Conservation (phyloP, 2,888 invertebrate genomes). For the Oscheius sp. region DNA sequence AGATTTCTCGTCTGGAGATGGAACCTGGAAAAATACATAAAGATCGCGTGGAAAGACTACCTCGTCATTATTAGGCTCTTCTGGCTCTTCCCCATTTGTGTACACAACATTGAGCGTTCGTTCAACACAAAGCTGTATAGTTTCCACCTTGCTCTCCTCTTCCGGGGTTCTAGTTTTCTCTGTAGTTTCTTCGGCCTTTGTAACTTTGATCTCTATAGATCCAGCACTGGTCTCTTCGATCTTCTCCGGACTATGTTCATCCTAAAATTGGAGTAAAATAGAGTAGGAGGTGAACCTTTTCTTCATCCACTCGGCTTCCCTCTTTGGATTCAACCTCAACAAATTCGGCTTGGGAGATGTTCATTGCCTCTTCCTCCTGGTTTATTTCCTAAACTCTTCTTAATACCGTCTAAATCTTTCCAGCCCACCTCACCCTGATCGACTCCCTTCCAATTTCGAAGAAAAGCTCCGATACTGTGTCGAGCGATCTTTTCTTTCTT, state of each 20-base stretch:
- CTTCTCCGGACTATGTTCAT: background rate
- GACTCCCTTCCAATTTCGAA: background rate
- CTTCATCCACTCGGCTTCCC: background rate
- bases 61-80: no score
- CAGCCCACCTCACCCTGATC: background rate
- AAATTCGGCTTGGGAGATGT: background rate
- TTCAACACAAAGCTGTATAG: background rate
- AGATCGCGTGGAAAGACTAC: no score
- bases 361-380: slow-evolving; percentile 3
- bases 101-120: background rate
- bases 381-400: background rate
- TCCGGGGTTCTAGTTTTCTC: background rate
- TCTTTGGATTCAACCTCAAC: background rate
- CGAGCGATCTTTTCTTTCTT: background rate
- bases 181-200: background rate
- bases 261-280: no score
- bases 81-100: no score
- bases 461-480: background rate
- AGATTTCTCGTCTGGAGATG: no score
- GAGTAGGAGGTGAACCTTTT: background rate
- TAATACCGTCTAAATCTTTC: no score
- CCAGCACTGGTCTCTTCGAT: background rate
- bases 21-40: no score
- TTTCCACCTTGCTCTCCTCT: background rate
- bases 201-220: background rate